Evolutionary conservation across 64 coral and sea anemone species (phyloP).

Genomic region (Acropora tenuis): DNA sequence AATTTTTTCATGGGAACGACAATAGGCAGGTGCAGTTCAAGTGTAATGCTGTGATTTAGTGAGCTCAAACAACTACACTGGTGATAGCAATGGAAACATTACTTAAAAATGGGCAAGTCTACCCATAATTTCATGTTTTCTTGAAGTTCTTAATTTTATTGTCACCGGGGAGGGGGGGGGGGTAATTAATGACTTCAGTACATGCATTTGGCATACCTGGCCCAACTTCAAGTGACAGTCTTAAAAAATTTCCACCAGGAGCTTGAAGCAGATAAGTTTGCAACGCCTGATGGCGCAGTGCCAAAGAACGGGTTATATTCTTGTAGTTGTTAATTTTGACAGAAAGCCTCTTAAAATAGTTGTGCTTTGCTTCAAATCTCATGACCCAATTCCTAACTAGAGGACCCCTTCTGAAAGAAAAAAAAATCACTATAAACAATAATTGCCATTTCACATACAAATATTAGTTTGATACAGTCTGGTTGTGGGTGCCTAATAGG

Average conservation of each 20-base stretch:
- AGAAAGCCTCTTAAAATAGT: neutral
- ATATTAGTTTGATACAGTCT: neutral
- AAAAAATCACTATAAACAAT: neutral
- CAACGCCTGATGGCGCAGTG: neutral
- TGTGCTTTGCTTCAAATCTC: slow-evolving; percentile 5
- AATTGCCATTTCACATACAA: neutral
- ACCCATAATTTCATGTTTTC: too few relatives aligned
- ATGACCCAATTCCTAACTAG: slow-evolving; percentile 21
- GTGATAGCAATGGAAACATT: too few relatives aligned
- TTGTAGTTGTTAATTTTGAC: neutral
- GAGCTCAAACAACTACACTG: too few relatives aligned
- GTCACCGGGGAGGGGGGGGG: too few relatives aligned
- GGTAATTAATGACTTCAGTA: neutral
- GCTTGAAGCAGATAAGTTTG: slow-evolving; percentile 22
- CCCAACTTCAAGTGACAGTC: slow-evolving; percentile 43
- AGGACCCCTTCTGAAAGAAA: slow-evolving; percentile 46
- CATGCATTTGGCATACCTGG: slow-evolving; percentile 11
- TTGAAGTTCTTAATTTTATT: too few relatives aligned
- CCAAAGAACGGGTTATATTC: slow-evolving; percentile 41
- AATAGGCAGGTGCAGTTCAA: too few relatives aligned
- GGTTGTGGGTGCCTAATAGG: neutral
- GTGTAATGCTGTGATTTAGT: too few relatives aligned
- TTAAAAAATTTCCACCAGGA: slow-evolving; percentile 51
- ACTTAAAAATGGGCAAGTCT: too few relatives aligned
- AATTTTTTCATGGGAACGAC: too few relatives aligned